Base-by-base conservation (phyloP, 2,888 invertebrate species). In the Athalia circularis region DNA sequence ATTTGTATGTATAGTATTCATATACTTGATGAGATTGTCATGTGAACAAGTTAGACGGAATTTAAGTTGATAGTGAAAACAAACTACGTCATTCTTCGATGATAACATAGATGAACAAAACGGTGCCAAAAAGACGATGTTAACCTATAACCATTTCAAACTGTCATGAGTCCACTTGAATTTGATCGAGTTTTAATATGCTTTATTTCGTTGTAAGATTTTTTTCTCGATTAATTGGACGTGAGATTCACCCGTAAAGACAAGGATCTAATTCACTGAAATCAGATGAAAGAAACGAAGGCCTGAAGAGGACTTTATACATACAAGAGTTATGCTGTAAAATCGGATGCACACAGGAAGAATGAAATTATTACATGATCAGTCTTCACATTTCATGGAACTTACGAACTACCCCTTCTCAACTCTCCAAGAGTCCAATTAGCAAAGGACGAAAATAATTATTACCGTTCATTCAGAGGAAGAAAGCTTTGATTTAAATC, bases 321-420 rank as follows among this genome's bases (percentile, higher is more conserved):
- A 13, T 13, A 48, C 65, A 11, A 48, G 48, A 65, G 65, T 65
- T 65, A 65, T 48, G 13, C 65, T 48, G 47, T 13, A 48, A 65
- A 52, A 52, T 52, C 29, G 43, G 54, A 52, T 43, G 52, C 43
- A 29, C 54, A 68, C 4, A 59, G 47, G 70, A 72, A 72, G 45
- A 72, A 72, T 47, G 72, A 72, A 59, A 59, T 72, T 72, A 59
- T 57, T 59, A 72, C 52, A 72, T n/a, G n/a, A 72, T 72, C 59
- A 47, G 72, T 59, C 59, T 72, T 57, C 7, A 59, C 57, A 68
- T 68, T 54, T 68, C 8, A 8, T 59, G 29, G 29, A 43, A 59
- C 57, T 59, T 29, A 45, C 47, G 6, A 72, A 72, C 72, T 43
- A 72, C 72, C 72, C 72, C 72, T 72, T 59, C 29, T 29, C 29